Base-by-base conservation (phyloP, 2,113 vertebrate species). In the Silurus glanis region DNA sequence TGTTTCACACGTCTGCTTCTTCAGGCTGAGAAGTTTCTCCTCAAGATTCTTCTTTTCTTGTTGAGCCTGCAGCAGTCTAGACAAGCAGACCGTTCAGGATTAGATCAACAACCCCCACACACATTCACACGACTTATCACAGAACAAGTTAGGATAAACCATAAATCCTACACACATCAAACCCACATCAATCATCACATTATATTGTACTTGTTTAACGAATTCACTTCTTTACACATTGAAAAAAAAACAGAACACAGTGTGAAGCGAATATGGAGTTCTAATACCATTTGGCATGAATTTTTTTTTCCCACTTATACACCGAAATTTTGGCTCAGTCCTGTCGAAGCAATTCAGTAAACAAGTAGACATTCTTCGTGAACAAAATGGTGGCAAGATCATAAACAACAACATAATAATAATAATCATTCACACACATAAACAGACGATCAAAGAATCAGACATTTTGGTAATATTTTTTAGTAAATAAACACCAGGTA, bases 11-110 rank as follows among this genome's bases (percentile, higher is more conserved):
- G 89, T 87, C 58, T 96, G 94, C 56, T 94, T 95, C 85, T 95
- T 95, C 64, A 93, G 79, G 0, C 88, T 71, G 0, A 91, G 79
- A 17, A 94, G 91, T 0, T 97, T 93, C 17, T 94, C 94, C 86
- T 98, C 96, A 4, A 95, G 93, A 59, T 96, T 95, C 19, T 96
- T 95, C 83, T 96, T 97, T 91, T 97, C 96, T 92, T 93, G 91
- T 83, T 92, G 94, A 71, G 95, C 95, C 92, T 96, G 95, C 89
- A 96, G 88, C 28, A 99, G 93, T 90, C 98, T 99, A 91, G 37
- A 61, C 84, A 86, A 6, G n/a, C 45, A 72, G 55, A 89, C 13
- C 45, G 23, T 78, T 84, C 17, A 25, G 19, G 45, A 45, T 80
- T 53, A 84, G 17, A 71, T 58, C 12, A 71, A 58, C 47, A 87